A percentile compares a stretch with the other conserved stretches of the same genome.
These are phyloP conservation scores for Thunnus maccoyii DNA, from an alignment of 2,113 vertebrate genomes.

Conservation along the genomic window DNA sequence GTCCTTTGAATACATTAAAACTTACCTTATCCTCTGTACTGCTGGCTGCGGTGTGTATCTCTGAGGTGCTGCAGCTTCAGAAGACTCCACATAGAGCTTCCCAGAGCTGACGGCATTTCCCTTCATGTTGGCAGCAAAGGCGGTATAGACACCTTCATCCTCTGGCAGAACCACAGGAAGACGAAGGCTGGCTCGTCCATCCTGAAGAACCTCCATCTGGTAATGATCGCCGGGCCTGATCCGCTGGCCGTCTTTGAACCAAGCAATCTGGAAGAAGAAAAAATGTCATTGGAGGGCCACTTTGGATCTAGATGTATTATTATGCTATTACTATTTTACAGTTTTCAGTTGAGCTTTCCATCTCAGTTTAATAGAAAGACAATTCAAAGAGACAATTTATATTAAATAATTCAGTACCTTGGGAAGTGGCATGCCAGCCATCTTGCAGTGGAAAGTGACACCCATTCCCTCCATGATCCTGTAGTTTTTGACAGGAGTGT, in stretches of 20 bases:
- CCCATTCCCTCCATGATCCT: constrained; percentile 94
- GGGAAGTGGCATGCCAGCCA: constrained; percentile 91
- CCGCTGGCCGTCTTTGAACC: constrained; percentile 97
- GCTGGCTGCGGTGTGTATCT: constrained; percentile 90
- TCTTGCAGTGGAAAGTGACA: constrained; percentile 96
- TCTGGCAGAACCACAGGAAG: constrained; percentile 91
- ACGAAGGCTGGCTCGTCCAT: constrained; percentile 93
- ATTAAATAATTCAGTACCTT: constrained; percentile 85
- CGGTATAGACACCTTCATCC: constrained; percentile 97
- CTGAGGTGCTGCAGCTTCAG: constrained; percentile 85
- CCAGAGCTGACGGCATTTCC: constrained; percentile 96
- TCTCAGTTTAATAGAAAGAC: background rate
- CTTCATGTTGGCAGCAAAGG: constrained; percentile 92
- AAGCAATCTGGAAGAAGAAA: constrained; percentile 87
- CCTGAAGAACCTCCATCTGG: constrained; percentile 92
- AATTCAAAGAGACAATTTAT: background rate
- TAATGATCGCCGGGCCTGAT: constrained; percentile 89
- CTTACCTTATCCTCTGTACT: constrained; percentile 90
- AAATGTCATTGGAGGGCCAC: background rate
- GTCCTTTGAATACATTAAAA: constrained; percentile 32
- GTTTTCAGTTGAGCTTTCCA: background rate
- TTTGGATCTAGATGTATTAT: background rate
- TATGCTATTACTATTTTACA: background rate
- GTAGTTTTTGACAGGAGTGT: constrained; percentile 93
- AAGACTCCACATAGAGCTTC: constrained; percentile 94